phyloP scores from a whole-genome alignment of 2,113 vertebrate genomes.

The Laticauda colubrina region DNA sequence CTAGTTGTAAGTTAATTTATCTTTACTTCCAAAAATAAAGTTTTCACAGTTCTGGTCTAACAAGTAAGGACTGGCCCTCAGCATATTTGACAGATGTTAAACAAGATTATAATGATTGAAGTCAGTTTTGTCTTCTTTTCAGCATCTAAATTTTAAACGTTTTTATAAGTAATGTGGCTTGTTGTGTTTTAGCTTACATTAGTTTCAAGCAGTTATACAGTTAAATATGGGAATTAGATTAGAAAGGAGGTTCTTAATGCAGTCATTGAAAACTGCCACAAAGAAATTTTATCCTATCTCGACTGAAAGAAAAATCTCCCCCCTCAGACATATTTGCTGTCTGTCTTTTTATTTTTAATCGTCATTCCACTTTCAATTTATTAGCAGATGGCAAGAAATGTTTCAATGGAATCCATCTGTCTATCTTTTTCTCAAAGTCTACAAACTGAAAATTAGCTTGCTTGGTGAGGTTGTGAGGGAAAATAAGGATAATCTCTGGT shows the following conservation, averaged over 20 bases:
- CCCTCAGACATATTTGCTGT: not conserved
- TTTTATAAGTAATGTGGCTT: not conserved
- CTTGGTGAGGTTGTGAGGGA: not conserved
- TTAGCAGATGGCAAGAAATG: constrained; percentile 30
- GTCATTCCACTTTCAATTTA: constrained; percentile 25
- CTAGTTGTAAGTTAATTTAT: not conserved
- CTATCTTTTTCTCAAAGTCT: constrained; percentile 12
- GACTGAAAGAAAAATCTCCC: not conserved
- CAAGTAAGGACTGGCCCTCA: not conserved
- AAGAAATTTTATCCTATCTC: constrained; percentile 21
- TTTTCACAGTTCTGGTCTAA: not conserved
- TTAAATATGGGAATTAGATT: not conserved
- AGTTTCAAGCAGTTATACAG: not conserved
- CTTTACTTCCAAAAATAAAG: not conserved
- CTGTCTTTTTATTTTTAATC: constrained; percentile 18
- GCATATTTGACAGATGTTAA: not conserved
- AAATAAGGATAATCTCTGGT: constrained; percentile 10
- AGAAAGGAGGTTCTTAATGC: constrained; percentile 2
- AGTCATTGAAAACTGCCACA: constrained; percentile 19
- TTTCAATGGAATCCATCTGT: constrained; percentile 30
- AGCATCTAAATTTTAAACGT: not conserved
- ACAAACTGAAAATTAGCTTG: constrained; percentile 26
- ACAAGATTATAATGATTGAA: not conserved
- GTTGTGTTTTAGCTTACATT: not conserved
- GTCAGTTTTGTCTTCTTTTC: not conserved